Conservation (phyloP, 64 coral and sea anemone genomes). For the Catalaphyllia jardinei region DNA sequence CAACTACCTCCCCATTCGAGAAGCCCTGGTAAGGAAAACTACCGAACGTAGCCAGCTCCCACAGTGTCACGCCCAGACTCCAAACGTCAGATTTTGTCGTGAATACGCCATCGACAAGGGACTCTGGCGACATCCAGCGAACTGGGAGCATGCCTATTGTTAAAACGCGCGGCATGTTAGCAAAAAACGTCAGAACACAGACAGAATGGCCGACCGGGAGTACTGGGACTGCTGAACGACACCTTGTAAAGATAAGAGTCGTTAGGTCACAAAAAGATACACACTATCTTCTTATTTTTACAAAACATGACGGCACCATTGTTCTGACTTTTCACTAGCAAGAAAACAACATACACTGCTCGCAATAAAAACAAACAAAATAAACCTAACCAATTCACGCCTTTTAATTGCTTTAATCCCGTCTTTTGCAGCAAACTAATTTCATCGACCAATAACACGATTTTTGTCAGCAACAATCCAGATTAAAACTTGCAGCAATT, state of each 20-base stretch:
- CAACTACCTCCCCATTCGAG: conserved; percentile 71
- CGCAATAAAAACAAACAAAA: neutral
- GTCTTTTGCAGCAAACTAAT: too few species aligned
- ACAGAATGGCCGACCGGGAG: neutral
- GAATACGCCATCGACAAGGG: conserved; percentile 88
- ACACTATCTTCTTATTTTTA: too few species aligned
- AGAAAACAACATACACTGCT: too few species aligned
- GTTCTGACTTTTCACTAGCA: too few species aligned
- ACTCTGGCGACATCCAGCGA: conserved; percentile 93
- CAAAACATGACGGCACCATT: too few species aligned
- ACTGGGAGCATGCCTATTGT: conserved; percentile 81
- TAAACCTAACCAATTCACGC: neutral
- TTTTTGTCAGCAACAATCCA: too few species aligned
- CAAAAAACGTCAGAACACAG: too few species aligned
- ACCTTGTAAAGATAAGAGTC: neutral
- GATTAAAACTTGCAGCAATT: too few species aligned
- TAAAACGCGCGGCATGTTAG: neutral
- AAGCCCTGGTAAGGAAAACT: conserved; percentile 91
- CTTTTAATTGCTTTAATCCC: too few species aligned
- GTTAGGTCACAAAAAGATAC: too few species aligned
- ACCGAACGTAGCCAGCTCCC: conserved; percentile 82
- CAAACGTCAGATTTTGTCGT: conserved; percentile 91
- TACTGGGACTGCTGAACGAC: neutral
- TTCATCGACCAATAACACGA: too few species aligned
- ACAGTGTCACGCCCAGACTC: conserved; percentile 84